These are phyloP conservation scores for Numenius phaeopus DNA, from an alignment of 2,797 vertebrate species.

Conservation along the genomic window DNA sequence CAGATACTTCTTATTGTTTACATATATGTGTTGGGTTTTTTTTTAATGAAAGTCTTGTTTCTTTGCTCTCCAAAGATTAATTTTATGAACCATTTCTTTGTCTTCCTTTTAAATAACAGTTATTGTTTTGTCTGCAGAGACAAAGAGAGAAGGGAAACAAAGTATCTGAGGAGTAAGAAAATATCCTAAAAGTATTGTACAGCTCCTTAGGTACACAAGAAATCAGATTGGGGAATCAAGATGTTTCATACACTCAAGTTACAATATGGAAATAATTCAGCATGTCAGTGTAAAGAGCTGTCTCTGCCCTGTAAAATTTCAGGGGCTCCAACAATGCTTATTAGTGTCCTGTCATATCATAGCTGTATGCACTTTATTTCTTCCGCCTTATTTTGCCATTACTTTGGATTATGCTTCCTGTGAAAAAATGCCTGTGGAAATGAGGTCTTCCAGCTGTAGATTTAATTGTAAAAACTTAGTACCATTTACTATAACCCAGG, in stretches of 20 bases:
- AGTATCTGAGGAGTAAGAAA: neutral
- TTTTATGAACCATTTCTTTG: conserved; percentile 32
- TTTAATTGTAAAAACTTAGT: neutral
- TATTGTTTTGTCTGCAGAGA: neutral
- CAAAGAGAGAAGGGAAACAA: neutral
- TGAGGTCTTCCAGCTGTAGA: neutral
- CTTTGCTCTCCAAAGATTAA: conserved; percentile 31
- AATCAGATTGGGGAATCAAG: neutral
- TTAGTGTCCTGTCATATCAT: neutral
- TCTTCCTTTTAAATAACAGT: neutral
- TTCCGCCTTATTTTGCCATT: neutral
- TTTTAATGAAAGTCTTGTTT: neutral
- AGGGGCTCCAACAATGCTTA: neutral
- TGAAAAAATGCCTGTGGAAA: neutral
- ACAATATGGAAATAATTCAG: neutral
- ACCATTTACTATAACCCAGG: neutral
- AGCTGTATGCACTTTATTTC: neutral
- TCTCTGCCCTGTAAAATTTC: neutral
- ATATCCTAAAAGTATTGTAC: neutral
- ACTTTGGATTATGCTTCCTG: neutral
- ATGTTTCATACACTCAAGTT: neutral
- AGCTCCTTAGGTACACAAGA: neutral
- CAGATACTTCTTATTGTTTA: neutral
- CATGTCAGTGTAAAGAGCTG: neutral
- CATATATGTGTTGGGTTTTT: neutral